A percentile compares a stretch with the other conserved stretches of the same genome.
Conservation (phyloP, 1,140 invertebrate genomes). For the Pseudoatta argentina region DNA sequence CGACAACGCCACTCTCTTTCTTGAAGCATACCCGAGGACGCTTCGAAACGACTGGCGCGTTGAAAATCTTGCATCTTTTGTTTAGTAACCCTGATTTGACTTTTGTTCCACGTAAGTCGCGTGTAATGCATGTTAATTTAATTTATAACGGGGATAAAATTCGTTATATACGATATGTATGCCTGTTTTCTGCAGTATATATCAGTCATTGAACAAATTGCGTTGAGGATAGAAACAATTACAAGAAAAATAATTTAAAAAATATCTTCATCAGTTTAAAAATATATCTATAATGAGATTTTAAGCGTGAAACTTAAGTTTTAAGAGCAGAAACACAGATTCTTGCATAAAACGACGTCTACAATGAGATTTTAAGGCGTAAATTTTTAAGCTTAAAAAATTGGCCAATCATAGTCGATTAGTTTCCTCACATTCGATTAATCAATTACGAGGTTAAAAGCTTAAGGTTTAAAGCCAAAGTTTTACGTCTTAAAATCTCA, state of each 20-base stretch:
- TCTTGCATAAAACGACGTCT: too few relatives aligned
- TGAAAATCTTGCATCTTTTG: slow-evolving; percentile 37
- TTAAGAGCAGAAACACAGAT: too few relatives aligned
- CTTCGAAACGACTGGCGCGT: slow-evolving; percentile 26
- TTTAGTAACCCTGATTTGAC: background rate
- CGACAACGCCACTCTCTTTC: slow-evolving; percentile 14
- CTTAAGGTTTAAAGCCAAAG: too few relatives aligned
- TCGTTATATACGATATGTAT: background rate
- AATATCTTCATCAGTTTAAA: too few relatives aligned
- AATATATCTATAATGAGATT: too few relatives aligned
- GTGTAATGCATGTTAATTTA: slow-evolving; percentile 14
- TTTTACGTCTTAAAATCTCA: too few relatives aligned
- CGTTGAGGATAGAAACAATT: background rate
- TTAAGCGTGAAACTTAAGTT: too few relatives aligned
- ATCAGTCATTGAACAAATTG: background rate
- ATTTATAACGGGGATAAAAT: background rate
- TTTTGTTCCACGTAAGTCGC: slow-evolving; percentile 12
- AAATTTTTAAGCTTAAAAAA: too few relatives aligned
- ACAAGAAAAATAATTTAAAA: background rate
- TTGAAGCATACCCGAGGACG: background rate
- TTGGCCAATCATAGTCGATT: too few relatives aligned
- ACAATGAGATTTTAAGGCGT: too few relatives aligned
- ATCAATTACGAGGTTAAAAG: too few relatives aligned
- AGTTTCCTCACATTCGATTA: too few relatives aligned
- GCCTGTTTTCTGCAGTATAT: background rate